phyloP scores from a whole-genome alignment of 2,113 vertebrate genomes.

The Zootoca vivipara region DNA sequence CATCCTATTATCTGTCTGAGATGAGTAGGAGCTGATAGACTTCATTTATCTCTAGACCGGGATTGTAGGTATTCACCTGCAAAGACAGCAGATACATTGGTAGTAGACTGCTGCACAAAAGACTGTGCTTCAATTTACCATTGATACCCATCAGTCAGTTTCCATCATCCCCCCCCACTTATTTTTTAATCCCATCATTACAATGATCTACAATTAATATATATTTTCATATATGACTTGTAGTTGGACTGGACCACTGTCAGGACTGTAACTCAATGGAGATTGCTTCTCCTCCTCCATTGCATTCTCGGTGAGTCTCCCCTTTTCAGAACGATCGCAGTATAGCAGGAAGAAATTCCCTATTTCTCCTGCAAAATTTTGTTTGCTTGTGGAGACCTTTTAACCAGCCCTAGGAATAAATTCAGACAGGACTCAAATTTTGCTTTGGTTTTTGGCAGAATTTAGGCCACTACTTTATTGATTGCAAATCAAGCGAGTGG shows the following conservation, averaged over 20 bases:
- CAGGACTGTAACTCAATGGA: neutral
- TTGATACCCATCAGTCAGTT: neutral
- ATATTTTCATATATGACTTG: neutral
- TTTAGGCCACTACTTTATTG: too few species aligned
- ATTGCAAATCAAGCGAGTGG: too few species aligned
- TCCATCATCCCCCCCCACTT: too few species aligned
- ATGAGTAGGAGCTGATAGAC: conserved; percentile 1
- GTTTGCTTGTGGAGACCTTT: too few species aligned
- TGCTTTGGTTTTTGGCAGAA: too few species aligned
- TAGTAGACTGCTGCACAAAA: neutral
- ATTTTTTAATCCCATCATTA: neutral
- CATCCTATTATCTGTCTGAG: neutral
- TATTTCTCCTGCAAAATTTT: neutral
- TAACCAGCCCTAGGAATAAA: too few species aligned
- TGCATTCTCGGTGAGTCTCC: neutral
- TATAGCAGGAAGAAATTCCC: neutral
- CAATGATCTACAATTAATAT: neutral
- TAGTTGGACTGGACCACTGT: neutral
- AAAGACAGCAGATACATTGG: neutral
- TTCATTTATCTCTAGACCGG: conserved; percentile 1
- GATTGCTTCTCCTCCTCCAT: neutral
- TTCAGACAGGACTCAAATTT: too few species aligned
- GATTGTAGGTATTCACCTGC: neutral
- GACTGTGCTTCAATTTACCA: neutral
- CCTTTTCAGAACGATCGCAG: neutral